Evolutionary conservation across 2,113 vertebrate genomes (phyloP), one percentile per base, ranked within the genome.

Genomic region (Macquaria australasica): DNA sequence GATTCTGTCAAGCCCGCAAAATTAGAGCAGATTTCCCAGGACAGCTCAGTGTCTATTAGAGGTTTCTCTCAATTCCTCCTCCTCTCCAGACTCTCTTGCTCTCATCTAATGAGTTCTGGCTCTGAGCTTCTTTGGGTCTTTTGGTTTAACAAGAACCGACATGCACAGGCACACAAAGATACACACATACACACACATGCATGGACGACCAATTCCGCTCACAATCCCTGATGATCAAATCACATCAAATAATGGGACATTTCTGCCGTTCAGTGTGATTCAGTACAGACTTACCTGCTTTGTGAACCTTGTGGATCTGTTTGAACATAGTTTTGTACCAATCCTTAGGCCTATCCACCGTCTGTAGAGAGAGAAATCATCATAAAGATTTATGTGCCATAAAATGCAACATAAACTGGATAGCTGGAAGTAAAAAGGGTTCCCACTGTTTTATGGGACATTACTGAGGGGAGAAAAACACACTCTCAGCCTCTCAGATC

Each of bases 271-370:
- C 34, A 71, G 71, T 12, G 50, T 20, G 58, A 58, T 89, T 16
- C 1, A 6, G 64, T 6, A 3, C 4, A 59, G 21, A 73, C 87
- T 58, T 77, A 99, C 98, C 98, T 48, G 98, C 96, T 93, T 97
- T 99, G 92, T 99, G 98, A 83, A 99, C 98, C 96, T 97, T 99
- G 93, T 99, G 98, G 88, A 99, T 99, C 93, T 99, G 98, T 92
- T 99, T 99, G 92, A 99, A 99, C 98, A 99, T 99, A 2, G 98
- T 99, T 96, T 99, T 99, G 95, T 99, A 99, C 98, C 98, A 99
- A 87, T 99, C 98, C 94, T 99, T 99, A 0, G 98, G 98, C 89
- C 98, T 93, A 92, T 99, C 98, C 88, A 99, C 98, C 10, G 98
- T 99, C 98, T 99, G 92, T 6, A 59, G 51, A 74, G 62, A 92